Base-by-base conservation (phyloP, 1,140 invertebrate species). In the Asobara japonica region DNA sequence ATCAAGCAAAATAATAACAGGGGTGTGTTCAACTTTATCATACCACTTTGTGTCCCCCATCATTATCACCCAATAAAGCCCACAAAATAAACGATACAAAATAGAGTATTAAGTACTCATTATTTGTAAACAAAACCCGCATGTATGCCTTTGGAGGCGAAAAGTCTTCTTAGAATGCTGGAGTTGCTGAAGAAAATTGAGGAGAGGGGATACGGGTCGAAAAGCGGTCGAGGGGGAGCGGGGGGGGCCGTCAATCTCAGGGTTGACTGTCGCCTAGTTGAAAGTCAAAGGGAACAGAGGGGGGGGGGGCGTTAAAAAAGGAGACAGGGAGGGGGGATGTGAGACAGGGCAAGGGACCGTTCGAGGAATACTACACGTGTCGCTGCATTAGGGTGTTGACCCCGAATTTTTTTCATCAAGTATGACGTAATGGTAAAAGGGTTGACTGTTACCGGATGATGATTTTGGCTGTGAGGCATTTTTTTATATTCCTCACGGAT, bases 341-440 rank as follows among this genome's bases (percentile, higher is more conserved):
- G 66, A 69, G 60, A 65, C 65, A 72, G 65, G 25, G 45, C 38
- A 72, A 61, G 65, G 62, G 69, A 66, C 38, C 30, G 60, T 3
- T 45, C 10, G n/a, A 51, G 27, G 7, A 69, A 29, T 45, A 83
- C 75, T 82, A 81, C 79, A 82, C 82, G 81, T 81, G 79, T 83
- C 79, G 82, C 75, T 72, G 72, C 75, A 74, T 72, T 79, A 82
- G 86, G 84, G 83, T 85, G 79, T 84, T 86, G 82, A 85, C 83
- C 84, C 77, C 82, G 81, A 87, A 84, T 85, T 84, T 85, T 79
- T 80, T 2, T 13, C 38, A 41, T 4, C n/a, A 7, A 2, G 80
- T 79, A 79, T 86, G 83, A 87, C 85, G 85, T 87, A 87, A 87
- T 81, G n/a, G 2, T 6, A 45, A 45, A 45, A 45, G 41, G 41